phyloP scores from a whole-genome alignment of 53 echinoderm and acorn worm genomes.

The Henricia sp. region DNA sequence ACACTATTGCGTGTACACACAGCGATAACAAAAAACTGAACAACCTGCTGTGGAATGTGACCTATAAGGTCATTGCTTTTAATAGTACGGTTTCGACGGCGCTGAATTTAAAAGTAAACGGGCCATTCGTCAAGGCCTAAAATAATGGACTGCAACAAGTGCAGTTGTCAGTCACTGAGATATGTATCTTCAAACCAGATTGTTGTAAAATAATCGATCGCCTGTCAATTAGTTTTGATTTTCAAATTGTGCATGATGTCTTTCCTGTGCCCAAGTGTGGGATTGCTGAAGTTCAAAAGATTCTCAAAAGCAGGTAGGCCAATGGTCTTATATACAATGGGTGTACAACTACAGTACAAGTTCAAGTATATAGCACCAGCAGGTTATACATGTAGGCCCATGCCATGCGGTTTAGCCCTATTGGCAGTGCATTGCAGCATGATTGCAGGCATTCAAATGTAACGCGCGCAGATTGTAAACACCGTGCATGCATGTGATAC shows the following conservation, averaged over 20 bases:
- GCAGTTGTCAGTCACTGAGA: no score
- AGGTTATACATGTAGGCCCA: no score
- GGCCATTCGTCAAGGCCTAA: background rate
- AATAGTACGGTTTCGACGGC: no score
- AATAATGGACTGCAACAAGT: no score
- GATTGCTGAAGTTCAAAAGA: constrained; percentile 48
- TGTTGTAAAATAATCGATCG: background rate
- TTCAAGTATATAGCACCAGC: no score
- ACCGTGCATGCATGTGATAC: no score
- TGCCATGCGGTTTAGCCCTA: no score
- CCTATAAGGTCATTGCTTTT: constrained; percentile 22
- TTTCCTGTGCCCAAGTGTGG: constrained; percentile 63
- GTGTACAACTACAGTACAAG: no score
- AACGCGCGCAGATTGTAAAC: no score
- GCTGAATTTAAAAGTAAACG: constrained; percentile 55
- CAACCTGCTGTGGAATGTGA: constrained; percentile 53
- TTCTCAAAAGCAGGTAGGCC: constrained; percentile 36
- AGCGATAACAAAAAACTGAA: constrained; percentile 28
- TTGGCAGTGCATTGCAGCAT: no score
- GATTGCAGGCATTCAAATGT: no score
- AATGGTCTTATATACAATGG: background rate
- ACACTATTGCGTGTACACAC: background rate
- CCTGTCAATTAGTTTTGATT: background rate
- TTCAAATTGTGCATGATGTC: constrained; percentile 28
- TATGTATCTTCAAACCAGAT: no score